Conservation (phyloP, 30 jellyfish, hydroid and myxozoan species). For the Chrysaora quinquecirrha region DNA sequence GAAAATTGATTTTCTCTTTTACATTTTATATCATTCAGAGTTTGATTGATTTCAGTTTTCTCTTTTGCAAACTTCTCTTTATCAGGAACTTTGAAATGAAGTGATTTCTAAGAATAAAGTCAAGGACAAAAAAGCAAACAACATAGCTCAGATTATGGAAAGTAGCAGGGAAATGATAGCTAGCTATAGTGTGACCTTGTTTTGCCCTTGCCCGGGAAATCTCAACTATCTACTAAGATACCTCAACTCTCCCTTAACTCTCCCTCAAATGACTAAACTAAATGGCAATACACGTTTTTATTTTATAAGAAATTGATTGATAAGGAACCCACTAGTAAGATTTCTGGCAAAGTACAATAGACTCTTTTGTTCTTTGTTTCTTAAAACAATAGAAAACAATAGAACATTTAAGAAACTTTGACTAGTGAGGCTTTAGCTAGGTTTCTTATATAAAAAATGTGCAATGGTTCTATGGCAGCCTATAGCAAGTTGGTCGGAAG, state of each 20-base stretch:
- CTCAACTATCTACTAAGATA: background rate
- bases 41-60: slow-evolving; percentile 1
- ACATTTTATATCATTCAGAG: slow-evolving; percentile 19
- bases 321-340: no score
- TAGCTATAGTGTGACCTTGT: no score
- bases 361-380: no score
- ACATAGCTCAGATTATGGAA: background rate
- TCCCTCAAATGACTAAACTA: background rate
- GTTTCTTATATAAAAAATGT: no score
- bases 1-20: slow-evolving; percentile 36
- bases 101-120: slow-evolving; percentile 15
- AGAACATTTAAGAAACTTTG: no score
- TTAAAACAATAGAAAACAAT: no score
- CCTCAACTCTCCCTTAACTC: background rate
- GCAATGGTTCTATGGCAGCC: background rate
- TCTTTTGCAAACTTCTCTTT: slow-evolving; percentile 23
- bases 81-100: slow-evolving; percentile 20
- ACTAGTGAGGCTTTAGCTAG: no score
- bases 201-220: no score
- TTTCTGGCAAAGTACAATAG: no score
- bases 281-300: no score
- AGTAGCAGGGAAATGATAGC: background rate
- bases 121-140: background rate
- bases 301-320: no score
- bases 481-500: no score